A percentile compares a stretch with the other conserved stretches of the same genome.
Conservation (phyloP, 2,113 vertebrate species). For the Eolophus roseicapilla region DNA sequence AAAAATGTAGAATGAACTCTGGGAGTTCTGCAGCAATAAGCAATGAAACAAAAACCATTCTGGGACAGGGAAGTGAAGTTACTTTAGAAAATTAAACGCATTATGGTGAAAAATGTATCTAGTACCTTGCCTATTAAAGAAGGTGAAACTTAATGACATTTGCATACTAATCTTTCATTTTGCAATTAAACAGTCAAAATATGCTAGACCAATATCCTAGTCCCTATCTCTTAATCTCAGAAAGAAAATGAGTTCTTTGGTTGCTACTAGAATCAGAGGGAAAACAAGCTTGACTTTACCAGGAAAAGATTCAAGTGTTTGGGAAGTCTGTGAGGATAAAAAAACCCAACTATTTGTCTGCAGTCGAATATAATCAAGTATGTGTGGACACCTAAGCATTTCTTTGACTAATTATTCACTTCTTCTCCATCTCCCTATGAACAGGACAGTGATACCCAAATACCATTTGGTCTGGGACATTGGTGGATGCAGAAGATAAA, state of each 20-base stretch:
- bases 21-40: background rate
- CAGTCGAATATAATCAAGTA: background rate
- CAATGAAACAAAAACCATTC: background rate
- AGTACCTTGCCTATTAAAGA: background rate
- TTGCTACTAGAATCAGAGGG: background rate
- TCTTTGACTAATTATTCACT: background rate
- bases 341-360: background rate
- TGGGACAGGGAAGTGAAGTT: background rate
- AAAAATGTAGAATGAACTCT: background rate
- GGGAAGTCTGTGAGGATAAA: background rate
- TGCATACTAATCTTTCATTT: background rate
- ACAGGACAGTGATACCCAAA: background rate
- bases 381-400: background rate
- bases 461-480: background rate
- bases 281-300: background rate
- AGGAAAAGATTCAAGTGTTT: background rate
- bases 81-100: background rate
- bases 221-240: background rate
- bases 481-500: background rate
- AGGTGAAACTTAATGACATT: background rate
- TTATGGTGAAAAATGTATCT: background rate
- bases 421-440: background rate
- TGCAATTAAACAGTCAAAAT: background rate
- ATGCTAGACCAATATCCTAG: background rate
- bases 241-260: background rate